phyloP scores from a whole-genome alignment of 2,797 vertebrate species.

The Phataginus tricuspis region DNA sequence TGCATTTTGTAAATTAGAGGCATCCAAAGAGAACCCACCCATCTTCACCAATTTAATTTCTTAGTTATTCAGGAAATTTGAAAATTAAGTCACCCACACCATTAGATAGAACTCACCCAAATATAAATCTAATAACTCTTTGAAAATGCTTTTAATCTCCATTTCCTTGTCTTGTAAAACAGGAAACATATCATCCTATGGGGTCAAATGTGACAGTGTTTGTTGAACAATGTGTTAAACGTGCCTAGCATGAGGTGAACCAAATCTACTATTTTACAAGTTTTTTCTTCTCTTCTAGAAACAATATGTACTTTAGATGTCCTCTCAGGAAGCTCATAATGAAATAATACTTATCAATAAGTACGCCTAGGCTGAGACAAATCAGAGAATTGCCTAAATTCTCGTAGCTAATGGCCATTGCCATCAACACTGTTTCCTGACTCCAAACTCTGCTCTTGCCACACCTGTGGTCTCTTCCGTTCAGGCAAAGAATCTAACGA shows the following conservation, averaged over 20 bases:
- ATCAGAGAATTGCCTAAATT: not conserved
- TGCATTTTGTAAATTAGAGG: not conserved
- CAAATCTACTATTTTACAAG: not conserved
- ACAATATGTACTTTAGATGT: not conserved
- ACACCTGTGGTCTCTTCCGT: not conserved
- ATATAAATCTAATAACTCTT: not conserved
- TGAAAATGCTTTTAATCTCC: not conserved
- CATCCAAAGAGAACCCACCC: not conserved
- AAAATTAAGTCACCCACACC: not conserved
- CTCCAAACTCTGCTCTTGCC: not conserved
- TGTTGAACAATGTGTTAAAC: not conserved
- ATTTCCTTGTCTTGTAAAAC: not conserved
- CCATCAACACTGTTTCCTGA: not conserved
- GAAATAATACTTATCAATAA: constrained; percentile 33
- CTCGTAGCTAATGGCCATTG: not conserved
- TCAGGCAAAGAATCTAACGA: not conserved
- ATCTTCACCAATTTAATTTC: not conserved
- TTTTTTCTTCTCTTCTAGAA: constrained; percentile 25
- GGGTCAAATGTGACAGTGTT: not conserved
- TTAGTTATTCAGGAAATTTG: constrained; percentile 2
- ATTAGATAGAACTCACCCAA: not conserved
- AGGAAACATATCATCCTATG: not conserved
- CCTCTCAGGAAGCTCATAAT: constrained; percentile 42
- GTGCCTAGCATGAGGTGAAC: not conserved
- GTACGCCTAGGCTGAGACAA: not conserved